Evolutionary conservation across 2,888 invertebrate genomes (phyloP), one percentile per base, ranked within the genome.

Genomic region (Teinopalpus imperialis): DNA sequence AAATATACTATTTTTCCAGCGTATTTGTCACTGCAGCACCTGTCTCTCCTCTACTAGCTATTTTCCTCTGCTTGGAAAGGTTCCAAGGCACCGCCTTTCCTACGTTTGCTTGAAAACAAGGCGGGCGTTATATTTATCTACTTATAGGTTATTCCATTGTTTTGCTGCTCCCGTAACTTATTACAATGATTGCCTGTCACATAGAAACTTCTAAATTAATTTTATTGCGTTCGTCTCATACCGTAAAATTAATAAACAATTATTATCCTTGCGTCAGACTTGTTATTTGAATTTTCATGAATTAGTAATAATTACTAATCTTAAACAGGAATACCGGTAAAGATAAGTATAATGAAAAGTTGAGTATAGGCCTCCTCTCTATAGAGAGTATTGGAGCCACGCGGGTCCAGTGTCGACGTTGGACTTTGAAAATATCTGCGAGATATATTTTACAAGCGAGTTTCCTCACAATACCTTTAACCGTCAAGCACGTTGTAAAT

Each of bases 101-200:
- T n/a, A 3, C 35, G 31, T 27, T 29, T 5, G 29, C 9, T 29
- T 40, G 20, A 14, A 45, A 45, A 45, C 32, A 39, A 45, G 32
- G 39, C 34, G 40, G 34, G 45, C 45, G 34, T 46, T 40, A 35
- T 40, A 35, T 42, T 32, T 42, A 42, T 32, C 21, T 32, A 18
- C 40, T 46, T 35, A 43, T 23, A 29, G 27, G 20, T 29, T 46
- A 40, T 34, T 29, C 35, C 34, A 40, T 46, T 46, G 40, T 46
- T 45, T 39, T 43, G 30, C 12, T 30, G 20, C 30, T 36, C 18
- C 8, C 27, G 43, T 35, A 34, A 35, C 16, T 39, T 40, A 40
- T 46, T 18, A 29, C 34, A 23, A 23, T 34, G 40, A 46, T 40
- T 34, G 23, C 34, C 34, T 29, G 27, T 46, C 45, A 44, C 10